Evolutionary conservation across 2,797 vertebrate species (phyloP), one percentile per base, ranked within the genome.

Genomic region (Lerista edwardsae): DNA sequence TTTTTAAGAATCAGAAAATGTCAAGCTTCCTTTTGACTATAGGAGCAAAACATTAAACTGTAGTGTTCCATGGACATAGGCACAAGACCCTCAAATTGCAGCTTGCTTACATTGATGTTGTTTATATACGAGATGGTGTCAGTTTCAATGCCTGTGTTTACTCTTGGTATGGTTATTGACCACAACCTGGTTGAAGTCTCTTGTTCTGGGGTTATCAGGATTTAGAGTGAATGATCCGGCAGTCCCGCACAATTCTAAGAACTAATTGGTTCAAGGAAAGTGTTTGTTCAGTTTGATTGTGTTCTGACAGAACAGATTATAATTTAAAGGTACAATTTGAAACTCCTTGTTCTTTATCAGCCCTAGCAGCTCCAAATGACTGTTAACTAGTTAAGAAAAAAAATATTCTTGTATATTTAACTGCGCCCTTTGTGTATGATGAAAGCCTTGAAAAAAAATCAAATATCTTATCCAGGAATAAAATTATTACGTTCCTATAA

Each of bases 1-100:
- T 92, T 73, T 89, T 88, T 78, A 47, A 86, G 27, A 39, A 75
- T 86, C 39, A 84, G 91, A 80, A 0, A 0, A 88, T 6, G 34
- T 1, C 29, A 51, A 65, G 61, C 80, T 51, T 64, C 51, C 15
- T 67, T 81, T 80, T 78, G 68, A 73, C 39, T 72, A 41, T 71
- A 29, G 0, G 2, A 76, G 41, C 0, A 8, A 31, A 76, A 76
- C 62, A 76, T 15, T 31, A 14, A 81, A 44, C 80, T 36, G 12
- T 41, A 61, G 27, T 6, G 10, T 65, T 67, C 59, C 77, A 25
- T 2, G 47, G 23, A 27, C 27, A 36, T 1, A 41, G 12, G 29
- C 41, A 68, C 69, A 74, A 68, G 65, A 23, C 15, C 0, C 0
- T 0, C 76, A 55, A 84, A 0, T 47, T 11, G 59, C 39, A 3